A percentile compares a stretch with the other conserved stretches of the same genome.
Conservation (phyloP, 2,888 invertebrate genomes). For the Scaptomyza parva region DNA sequence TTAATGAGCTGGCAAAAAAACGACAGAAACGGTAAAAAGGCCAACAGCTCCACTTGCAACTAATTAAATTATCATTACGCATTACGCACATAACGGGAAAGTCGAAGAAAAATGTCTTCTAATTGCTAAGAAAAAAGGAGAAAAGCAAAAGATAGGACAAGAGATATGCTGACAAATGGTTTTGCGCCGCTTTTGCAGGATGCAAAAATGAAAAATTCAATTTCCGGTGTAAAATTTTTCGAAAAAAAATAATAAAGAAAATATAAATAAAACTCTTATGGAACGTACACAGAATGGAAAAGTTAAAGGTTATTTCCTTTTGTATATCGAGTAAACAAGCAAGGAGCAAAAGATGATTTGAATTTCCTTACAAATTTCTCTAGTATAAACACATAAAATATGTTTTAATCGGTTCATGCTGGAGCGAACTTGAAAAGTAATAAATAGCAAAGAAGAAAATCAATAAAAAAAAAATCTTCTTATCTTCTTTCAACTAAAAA, state of each 20-base stretch:
- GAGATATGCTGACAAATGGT: conserved; percentile 24
- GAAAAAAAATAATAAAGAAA: conserved; percentile 16
- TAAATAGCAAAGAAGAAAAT: not conserved
- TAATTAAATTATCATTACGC: conserved; percentile 77
- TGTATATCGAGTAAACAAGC: conserved; percentile 34
- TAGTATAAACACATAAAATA: too few species aligned
- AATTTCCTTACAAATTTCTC: not conserved
- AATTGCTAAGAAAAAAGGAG: conserved; percentile 66
- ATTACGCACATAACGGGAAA: conserved; percentile 30
- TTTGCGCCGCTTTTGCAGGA: conserved; percentile 13
- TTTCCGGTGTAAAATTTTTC: conserved; percentile 56
- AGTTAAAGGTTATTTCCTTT: conserved; percentile 23
- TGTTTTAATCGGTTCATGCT: too few species aligned
- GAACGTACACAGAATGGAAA: conserved; percentile 2
- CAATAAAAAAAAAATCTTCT: not conserved
- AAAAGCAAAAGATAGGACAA: conserved; percentile 14
- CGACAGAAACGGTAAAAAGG: conserved; percentile 44
- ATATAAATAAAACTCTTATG: conserved; percentile 24
- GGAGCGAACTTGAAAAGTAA: too few species aligned
- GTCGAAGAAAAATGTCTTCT: conserved; percentile 62
- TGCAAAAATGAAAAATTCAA: conserved; percentile 63
- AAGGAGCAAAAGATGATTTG: not conserved
- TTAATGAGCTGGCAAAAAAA: conserved; percentile 71
- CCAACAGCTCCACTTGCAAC: conserved; percentile 65
- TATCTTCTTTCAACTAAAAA: not conserved